Evolutionary conservation across 2,888 invertebrate genomes (phyloP).

Genomic region (Fragum whitleyi): DNA sequence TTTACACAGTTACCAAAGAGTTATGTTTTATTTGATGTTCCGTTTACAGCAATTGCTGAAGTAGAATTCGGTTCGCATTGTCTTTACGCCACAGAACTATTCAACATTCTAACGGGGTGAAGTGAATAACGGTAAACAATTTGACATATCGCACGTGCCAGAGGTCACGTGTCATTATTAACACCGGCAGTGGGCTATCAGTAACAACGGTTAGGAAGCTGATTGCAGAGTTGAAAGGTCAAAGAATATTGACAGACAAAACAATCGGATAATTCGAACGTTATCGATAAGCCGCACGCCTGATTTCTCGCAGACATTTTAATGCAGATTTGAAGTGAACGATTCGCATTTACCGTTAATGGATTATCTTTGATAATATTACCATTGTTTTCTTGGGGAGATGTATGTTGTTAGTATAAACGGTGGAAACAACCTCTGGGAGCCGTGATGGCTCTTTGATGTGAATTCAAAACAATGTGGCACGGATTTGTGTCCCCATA

Average conservation of each 20-base stretch:
- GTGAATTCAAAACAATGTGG: too few species aligned
- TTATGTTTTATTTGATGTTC: too few species aligned
- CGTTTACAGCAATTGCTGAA: too few species aligned
- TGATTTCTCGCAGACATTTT: slow-evolving; percentile 18
- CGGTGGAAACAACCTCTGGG: too few species aligned
- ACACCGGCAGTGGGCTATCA: slow-evolving; percentile 57
- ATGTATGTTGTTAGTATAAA: too few species aligned
- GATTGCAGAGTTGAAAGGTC: slow-evolving; percentile 32
- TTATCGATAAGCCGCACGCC: slow-evolving; percentile 9
- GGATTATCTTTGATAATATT: slow-evolving; percentile 1
- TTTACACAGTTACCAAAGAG: too few species aligned
- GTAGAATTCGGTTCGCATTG: too few species aligned
- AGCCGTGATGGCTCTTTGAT: too few species aligned
- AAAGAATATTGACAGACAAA: slow-evolving; percentile 45
- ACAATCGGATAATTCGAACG: slow-evolving; percentile 43
- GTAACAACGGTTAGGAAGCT: slow-evolving; percentile 39
- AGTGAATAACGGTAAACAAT: slow-evolving; percentile 57
- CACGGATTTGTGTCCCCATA: too few species aligned
- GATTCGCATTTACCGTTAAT: slow-evolving; percentile 4
- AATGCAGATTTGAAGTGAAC: slow-evolving; percentile 4
- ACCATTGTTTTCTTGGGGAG: neutral
- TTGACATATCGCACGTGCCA: slow-evolving; percentile 62
- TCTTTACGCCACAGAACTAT: too few species aligned
- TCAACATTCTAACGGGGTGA: too few species aligned
- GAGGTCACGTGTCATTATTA: slow-evolving; percentile 61